These are phyloP conservation scores for Ectemnius cavifrons DNA, from an alignment of 2,888 invertebrate species.

Conservation along the genomic window DNA sequence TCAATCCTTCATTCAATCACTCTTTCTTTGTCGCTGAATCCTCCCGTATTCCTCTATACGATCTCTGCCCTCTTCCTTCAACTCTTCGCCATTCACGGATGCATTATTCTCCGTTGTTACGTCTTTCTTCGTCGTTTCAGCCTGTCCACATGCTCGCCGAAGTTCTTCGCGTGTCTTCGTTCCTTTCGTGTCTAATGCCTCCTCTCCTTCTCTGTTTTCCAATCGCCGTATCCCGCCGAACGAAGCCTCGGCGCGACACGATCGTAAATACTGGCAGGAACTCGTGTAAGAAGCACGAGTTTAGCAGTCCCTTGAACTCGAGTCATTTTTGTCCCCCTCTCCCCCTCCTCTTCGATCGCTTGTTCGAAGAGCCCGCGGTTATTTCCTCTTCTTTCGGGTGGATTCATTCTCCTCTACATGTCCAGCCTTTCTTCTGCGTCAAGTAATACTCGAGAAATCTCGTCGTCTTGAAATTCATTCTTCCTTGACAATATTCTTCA, in stretches of 20 bases:
- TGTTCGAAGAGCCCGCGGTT: not conserved
- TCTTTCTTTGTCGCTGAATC: constrained; percentile 19
- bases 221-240: constrained; percentile 37
- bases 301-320: constrained; percentile 54
- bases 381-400: not conserved
- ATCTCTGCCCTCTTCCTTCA: constrained; percentile 29
- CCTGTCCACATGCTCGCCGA: not conserved
- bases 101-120: no score
- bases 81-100: constrained; percentile 25
- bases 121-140: not conserved
- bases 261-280: constrained; percentile 64
- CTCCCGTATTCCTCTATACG: constrained; percentile 29
- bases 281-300: constrained; percentile 60
- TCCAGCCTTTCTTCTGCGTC: no score
- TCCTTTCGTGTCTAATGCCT: constrained; percentile 14
- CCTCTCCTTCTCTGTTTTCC: constrained; percentile 27
- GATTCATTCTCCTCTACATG: constrained; percentile 3
- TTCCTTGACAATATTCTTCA: no score
- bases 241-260: constrained; percentile 43
- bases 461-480: no score
- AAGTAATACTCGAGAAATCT: no score
- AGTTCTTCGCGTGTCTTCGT: constrained; percentile 14
- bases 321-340: constrained; percentile 60
- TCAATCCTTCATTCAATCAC: not conserved
- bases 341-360: no score